Evolutionary conservation across 2,113 vertebrate genomes (phyloP), one percentile per base, ranked within the genome.

Genomic region (Fulmarus glacialis): DNA sequence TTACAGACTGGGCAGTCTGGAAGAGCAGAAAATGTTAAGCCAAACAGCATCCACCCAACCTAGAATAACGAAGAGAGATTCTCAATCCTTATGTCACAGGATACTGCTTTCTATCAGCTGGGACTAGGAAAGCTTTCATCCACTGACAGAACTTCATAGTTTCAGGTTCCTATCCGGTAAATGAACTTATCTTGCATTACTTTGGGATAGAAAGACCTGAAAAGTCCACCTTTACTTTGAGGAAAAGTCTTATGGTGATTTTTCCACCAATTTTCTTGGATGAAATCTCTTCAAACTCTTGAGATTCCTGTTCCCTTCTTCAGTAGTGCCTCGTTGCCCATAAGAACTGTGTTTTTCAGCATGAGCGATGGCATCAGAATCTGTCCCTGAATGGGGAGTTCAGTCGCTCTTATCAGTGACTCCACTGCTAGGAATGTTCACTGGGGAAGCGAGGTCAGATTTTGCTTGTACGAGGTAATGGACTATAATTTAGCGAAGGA

Each of bases 1-100:
- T 96, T 96, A 83, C 58, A 93, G 71, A 68, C 22, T 58, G n/a
- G 38, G 26, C 42, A 85, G 77, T 64, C 36, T 87, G 55, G 42
- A 93, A 89, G 45, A 91, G 17, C 34, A 82, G 87, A 86, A 95
- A 80, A 88, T 86, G 67, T 96, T 94, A 80, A 91, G 87, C 8
- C 29, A 92, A 93, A 75, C 38, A 93, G 66, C 79, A 94, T 66
- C 74, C 92, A 87, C 83, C 86, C 80, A 87, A 88, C n/a, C 18
- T 86, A 72, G 62, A 95, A 90, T 89, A 89, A 82, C 77, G 82
- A 16, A 64, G 40, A 82, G 13, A 34, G 45, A 58, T 56, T 96
- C 79, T 96, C n/a, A 91, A 0, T 82, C 29, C 45, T 89, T 90
- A 23, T 71, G 52, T 79, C 82, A 67, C 11, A 79, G 52, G 30